Evolutionary conservation across 1,140 invertebrate genomes (phyloP), one percentile per base, ranked within the genome.

Genomic region (Campoletis sonorensis): DNA sequence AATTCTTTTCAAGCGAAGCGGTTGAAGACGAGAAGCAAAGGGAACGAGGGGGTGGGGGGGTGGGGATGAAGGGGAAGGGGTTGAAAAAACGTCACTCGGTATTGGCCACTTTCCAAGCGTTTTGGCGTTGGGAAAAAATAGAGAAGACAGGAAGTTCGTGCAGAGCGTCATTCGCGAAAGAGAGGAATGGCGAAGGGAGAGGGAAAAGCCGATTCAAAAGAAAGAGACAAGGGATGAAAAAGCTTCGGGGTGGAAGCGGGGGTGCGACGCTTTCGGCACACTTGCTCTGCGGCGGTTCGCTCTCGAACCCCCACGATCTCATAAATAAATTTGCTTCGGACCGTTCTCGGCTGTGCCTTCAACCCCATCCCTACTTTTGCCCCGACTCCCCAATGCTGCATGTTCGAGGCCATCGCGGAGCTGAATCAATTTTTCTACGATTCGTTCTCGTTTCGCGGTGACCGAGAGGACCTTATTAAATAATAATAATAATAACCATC

Each of bases 281-380:
- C 61, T 64, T 64, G 61, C 61, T 64, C 61, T 13, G 61, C 61
- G 61, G 23, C n/a, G 61, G 23, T 64, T 64, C 61, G 61, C 61
- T 64, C 61, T 64, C 61, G 61, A 64, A 64, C 61, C 61, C 18
- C 61, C 61, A 16, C 61, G 61, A 64, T 23, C 61, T 64, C 61
- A 64, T 64, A 64, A 64, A 64, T 64, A 64, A 64, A 64, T 64
- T 64, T 64, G 61, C 61, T 23, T 23, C 23, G 61, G 27, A 64
- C 11, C 61, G 61, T 26, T 64, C 61, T 64, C 10, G 61, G 61
- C 54, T 58, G 18, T 58, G 21, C 61, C 61, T 23, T 64, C 61
- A 27, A 26, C 61, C 61, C 23, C 61, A 26, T 64, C 61, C 21
- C 61, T 27, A 26, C 23, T 27, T 64, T 64, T 64, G 0, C 61